Evolutionary conservation across 2,113 vertebrate genomes (phyloP), one percentile per base, ranked within the genome.

Genomic region (Pogona vitticeps): DNA sequence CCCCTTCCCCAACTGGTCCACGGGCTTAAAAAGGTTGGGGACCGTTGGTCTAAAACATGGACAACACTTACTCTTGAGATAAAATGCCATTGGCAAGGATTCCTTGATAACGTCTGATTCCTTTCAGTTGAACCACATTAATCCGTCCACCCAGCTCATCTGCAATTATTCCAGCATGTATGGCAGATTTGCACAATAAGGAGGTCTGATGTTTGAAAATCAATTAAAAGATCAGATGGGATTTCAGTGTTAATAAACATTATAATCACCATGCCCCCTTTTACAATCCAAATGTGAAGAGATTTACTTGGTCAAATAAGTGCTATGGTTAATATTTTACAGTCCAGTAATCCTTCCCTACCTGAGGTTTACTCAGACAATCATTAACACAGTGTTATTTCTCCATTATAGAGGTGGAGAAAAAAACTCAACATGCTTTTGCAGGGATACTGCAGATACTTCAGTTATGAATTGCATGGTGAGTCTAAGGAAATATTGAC

Each of bases 91-190:
- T 98, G 91, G 98, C 97, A 0, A 96, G 73, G 12, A 88, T 86
- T 0, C 97, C 96, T 87, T 96, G 80, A 58, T 98, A 98, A 58
- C 86, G 96, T 90, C 96, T 96, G 88, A 96, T 91, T 78, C 98
- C 97, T 89, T 96, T 97, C 76, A 93, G 93, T 83, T 96, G 94
- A 65, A 96, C 95, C 89, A 98, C 93, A 0, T 90, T 96, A 92
- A 98, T 96, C 89, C 93, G 96, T 1, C 98, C 98, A 0, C 98
- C 98, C 84, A 96, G 91, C 94, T 97, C 96, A 0, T 98, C 97
- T 0, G 96, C 88, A 63, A 98, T 96, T 33, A 98, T 77, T 67
- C 98, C 98, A 0, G 98, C 98, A 0, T 98, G 98, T 82, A 98
- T 94, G 0, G 98, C 98, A 0, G 98, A 94, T 93, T 98, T 98